Conservation (phyloP, 2,113 vertebrate species). For the Tragelaphus imberbis region DNA sequence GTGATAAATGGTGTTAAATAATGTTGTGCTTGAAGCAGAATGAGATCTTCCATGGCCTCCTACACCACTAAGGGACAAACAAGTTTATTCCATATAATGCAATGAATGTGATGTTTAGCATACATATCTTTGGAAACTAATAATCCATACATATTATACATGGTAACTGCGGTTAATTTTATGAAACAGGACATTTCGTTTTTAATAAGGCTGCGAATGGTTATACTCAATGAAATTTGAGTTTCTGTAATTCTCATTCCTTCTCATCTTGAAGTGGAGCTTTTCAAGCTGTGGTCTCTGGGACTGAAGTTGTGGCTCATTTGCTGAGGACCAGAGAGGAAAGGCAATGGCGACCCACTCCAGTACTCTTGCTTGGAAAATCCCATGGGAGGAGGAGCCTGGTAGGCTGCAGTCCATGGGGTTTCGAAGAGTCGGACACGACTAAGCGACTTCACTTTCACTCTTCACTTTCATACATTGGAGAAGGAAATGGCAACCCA, state of each 20-base stretch:
- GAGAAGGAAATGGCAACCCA: too few relatives aligned
- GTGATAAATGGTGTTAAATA: constrained; percentile 51
- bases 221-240: not conserved
- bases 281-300: not conserved
- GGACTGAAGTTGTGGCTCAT: not conserved
- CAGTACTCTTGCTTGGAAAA: too few relatives aligned
- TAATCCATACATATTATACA: not conserved
- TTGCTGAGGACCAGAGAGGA: not conserved
- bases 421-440: too few relatives aligned
- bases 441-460: too few relatives aligned
- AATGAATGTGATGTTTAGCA: not conserved
- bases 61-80: not conserved
- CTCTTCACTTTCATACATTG: too few relatives aligned
- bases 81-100: not conserved
- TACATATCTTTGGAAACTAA: not conserved
- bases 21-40: not conserved
- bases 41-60: not conserved
- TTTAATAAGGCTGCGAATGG: not conserved
- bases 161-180: not conserved
- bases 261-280: not conserved
- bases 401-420: too few relatives aligned
- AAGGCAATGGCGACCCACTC: not conserved
- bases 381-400: too few relatives aligned
- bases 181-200: not conserved
- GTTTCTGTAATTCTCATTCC: not conserved